Evolutionary conservation across 1,140 invertebrate genomes (phyloP).

Genomic region (Limonius californicus): DNA sequence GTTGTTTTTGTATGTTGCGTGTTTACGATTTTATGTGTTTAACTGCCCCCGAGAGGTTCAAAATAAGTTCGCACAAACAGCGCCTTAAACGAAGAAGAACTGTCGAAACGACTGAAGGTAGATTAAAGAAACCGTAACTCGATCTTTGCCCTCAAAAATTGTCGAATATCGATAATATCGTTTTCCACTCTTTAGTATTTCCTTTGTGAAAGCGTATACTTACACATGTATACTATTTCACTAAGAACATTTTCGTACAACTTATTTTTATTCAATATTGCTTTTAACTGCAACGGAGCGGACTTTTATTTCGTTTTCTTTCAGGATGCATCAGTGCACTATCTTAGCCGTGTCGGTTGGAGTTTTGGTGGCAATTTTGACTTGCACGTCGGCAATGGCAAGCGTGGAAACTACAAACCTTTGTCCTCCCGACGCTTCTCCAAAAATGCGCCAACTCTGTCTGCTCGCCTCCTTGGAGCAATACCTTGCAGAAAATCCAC

Average conservation of each 20-base stretch:
- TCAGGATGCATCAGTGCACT: constrained; percentile 34
- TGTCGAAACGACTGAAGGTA: too few species aligned
- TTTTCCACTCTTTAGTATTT: not conserved
- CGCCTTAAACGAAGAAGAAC: too few species aligned
- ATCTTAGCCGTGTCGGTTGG: constrained; percentile 23
- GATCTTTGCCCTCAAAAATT: not conserved
- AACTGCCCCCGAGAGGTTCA: not conserved
- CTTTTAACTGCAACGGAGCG: not conserved
- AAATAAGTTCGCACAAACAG: too few species aligned
- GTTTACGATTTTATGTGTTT: not conserved
- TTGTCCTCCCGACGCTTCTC: constrained; percentile 30
- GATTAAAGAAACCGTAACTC: too few species aligned
- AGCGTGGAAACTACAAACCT: constrained; percentile 35
- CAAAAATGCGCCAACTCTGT: constrained; percentile 40
- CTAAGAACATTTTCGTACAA: too few species aligned
- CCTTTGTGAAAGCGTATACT: not conserved
- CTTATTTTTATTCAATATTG: not conserved
- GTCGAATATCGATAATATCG: not conserved
- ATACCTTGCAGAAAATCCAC: constrained; percentile 7
- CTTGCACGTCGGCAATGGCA: constrained; percentile 29
- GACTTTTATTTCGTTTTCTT: not conserved
- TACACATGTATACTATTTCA: not conserved
- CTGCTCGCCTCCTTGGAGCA: constrained; percentile 22
- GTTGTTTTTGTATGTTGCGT: too few species aligned
- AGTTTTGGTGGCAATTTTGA: constrained; percentile 25